Evolutionary conservation across 2,113 vertebrate species (phyloP).

Genomic region (Cinclus cinclus): DNA sequence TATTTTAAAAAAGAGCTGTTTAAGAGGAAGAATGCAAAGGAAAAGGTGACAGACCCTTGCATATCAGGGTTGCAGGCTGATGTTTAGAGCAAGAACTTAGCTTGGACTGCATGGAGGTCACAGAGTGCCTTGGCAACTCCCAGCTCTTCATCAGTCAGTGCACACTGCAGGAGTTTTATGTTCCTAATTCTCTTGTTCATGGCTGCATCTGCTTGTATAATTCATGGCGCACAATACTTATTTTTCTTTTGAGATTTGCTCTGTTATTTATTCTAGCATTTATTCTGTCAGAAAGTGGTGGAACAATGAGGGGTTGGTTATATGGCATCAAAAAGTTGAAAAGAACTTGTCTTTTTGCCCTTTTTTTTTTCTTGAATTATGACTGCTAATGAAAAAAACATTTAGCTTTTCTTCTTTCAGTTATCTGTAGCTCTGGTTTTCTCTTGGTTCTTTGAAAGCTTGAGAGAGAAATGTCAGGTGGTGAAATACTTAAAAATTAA

Average conservation of each 20-base stretch:
- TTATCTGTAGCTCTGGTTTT: neutral
- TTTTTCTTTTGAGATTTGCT: neutral
- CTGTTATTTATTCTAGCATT: neutral
- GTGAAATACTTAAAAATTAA: conserved; percentile 36
- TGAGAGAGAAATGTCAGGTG: neutral
- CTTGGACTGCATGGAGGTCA: neutral
- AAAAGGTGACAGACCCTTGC: neutral
- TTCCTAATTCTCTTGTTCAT: neutral
- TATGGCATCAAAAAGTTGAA: neutral
- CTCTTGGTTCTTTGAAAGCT: neutral
- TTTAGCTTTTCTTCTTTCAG: neutral
- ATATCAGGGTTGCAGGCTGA: neutral
- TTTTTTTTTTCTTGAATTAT: conserved; percentile 23
- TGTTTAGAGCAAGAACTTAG: neutral
- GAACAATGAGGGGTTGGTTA: neutral
- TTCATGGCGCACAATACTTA: conserved; percentile 6
- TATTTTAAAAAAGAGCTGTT: neutral
- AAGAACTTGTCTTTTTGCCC: neutral
- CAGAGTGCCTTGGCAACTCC: neutral
- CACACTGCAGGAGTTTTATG: neutral
- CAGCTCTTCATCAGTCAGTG: neutral
- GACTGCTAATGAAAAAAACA: neutral
- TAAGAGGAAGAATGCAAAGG: neutral
- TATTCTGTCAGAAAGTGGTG: neutral
- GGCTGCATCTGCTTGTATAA: conserved; percentile 38